Evolutionary conservation across 2,797 vertebrate genomes (phyloP), one percentile per base, ranked within the genome.

Genomic region (Cossypha dichroa): DNA sequence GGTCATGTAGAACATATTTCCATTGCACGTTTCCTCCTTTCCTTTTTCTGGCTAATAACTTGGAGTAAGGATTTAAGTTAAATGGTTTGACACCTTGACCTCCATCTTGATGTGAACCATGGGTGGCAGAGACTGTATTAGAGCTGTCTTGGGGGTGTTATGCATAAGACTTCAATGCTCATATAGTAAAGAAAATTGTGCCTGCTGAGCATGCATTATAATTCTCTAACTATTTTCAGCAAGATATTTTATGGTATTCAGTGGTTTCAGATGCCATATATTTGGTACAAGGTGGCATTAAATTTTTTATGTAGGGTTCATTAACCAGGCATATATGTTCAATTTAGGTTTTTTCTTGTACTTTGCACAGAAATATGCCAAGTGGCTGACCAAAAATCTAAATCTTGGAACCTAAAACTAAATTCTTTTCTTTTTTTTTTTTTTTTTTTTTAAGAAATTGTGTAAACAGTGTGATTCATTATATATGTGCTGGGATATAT

Each of bases 21-120:
- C 46, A 85, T 33, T 81, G 51, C 28, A 7, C 0, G 0, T 60
- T 85, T 79, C 68, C 70, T 60, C 11, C 60, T 83, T 75, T 72
- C 59, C 62, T 74, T 79, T 80, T 91, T 74, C 91, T 59, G 54
- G 77, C 45, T 94, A 96, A 94, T 96, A 96, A 85, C 74, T 92
- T 60, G 76, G 78, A 72, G 62, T 63, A 94, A 90, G 51, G 63
- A 97, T 97, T 96, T 78, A 48, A 93, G 34, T 96, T 93, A 97
- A 97, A 97, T 94, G 83, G 19, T 60, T 97, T 80, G 97, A 89
- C 78, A 95, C 76, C 75, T 90, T 97, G 94, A 97, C 91, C 85
- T 95, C 88, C 85, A 94, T 94, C 84, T 96, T 96, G 58, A 95
- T 97, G 91, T 91, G 87, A 97, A 76, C 94, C 89, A 73, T 64